Evolutionary conservation across 2,797 vertebrate species (phyloP), one percentile per base, ranked within the genome.

Genomic region (Acanthornis magna): DNA sequence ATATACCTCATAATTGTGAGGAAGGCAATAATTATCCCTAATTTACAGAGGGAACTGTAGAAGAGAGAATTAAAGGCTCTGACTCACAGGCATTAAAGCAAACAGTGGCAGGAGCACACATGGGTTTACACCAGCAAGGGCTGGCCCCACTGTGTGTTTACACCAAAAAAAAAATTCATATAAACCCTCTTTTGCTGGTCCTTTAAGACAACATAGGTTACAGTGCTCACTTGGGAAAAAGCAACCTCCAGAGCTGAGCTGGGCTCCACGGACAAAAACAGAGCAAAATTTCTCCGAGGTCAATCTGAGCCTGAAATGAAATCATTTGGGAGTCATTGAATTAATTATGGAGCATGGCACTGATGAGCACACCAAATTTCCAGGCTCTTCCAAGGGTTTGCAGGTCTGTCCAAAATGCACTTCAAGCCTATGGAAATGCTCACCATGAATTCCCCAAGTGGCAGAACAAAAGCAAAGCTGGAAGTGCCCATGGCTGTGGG

Each of bases 21-120:
- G 38, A 96, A 91, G 74, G 66, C 50, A 67, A 51, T 40, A 89
- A 91, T 87, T 91, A 93, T 78, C 48, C 62, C 17, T 75, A 74
- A 81, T 89, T 88, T 90, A 74, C 43, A 40, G 71, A 62, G 32
- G 79, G 51, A 85, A 51, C 27, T 22, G 25, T 14, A 63, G 71
- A 48, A 78, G 45, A 78, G 45, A 63, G 62, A 93, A 85, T 74
- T 60, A 81, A 89, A 87, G 25, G 36, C 62, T 89, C 78, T 78
- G 74, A 91, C n/a, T 91, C 82, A 81, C 18, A 27, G 1, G 7
- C 22, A 43, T 12, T 73, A 21, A 42, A 84, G 54, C 34, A 66
- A 89, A 89, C 6, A 38, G 36, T 9, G 7, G 29, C 48, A 85
- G 77, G 7, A 74, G 25, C 53, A 32, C 11, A 62, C 4, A 3